Evolutionary conservation across 2,113 vertebrate species (phyloP).

Genomic region (Perognathus longimembris): DNA sequence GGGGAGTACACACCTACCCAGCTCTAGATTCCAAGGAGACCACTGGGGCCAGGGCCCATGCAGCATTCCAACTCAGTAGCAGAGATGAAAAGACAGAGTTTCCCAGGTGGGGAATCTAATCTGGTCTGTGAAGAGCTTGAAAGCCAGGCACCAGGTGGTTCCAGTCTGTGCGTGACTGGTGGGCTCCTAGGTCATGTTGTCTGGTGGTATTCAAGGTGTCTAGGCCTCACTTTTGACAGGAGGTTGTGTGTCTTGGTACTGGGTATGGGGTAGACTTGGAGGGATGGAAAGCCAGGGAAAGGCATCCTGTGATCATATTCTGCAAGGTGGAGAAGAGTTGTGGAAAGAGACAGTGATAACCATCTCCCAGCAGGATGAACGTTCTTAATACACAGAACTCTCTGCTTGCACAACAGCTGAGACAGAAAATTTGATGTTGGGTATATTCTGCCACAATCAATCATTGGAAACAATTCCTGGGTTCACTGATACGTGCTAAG

Average conservation of each 20-base stretch:
- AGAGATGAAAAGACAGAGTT: neutral
- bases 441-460: constrained; percentile 5
- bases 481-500: neutral
- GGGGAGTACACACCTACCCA: neutral
- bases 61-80: constrained; percentile 17
- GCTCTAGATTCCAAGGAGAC: constrained; percentile 27
- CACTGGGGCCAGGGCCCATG: neutral
- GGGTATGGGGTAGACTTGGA: neutral
- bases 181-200: neutral
- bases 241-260: neutral
- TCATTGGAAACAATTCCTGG: neutral
- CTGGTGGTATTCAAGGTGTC: neutral
- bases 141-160: neutral
- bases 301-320: neutral
- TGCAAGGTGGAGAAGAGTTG: neutral
- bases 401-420: neutral
- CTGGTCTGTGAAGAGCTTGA: neutral
- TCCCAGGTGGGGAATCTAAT: neutral
- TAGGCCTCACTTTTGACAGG: neutral
- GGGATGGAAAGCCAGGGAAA: neutral
- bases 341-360: neutral
- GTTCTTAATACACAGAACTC: neutral
- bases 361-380: neutral
- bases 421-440: neutral
- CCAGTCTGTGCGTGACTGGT: neutral